Conservation (phyloP, 2,888 invertebrate genomes). For the Sipha maydis region DNA sequence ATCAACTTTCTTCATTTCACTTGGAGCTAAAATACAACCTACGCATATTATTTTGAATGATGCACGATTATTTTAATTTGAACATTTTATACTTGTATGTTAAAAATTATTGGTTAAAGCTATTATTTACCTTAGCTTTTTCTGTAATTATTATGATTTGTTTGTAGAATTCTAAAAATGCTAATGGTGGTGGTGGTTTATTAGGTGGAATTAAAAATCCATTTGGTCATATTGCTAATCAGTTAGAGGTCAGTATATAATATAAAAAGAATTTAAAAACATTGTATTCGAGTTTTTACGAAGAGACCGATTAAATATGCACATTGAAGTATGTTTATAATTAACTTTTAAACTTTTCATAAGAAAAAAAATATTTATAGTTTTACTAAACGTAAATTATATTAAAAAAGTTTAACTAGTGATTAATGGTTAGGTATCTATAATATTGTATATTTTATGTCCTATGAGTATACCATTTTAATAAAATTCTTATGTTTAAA, state of each 20-base stretch:
- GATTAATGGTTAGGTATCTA: too few relatives aligned
- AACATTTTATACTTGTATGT: neutral
- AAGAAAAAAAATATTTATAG: too few relatives aligned
- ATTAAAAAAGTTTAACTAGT: too few relatives aligned
- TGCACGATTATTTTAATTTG: constrained; percentile 26
- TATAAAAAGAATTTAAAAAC: neutral
- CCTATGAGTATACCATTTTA: too few relatives aligned
- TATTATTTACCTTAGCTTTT: constrained; percentile 8
- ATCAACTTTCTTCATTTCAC: neutral
- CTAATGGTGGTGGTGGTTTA: constrained; percentile 47
- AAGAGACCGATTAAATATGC: constrained; percentile 15
- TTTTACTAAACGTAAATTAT: too few relatives aligned
- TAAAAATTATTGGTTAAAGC: neutral
- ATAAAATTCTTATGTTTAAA: too few relatives aligned
- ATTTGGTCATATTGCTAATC: constrained; percentile 20
- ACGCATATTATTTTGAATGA: constrained; percentile 6
- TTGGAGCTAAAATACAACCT: constrained; percentile 1
- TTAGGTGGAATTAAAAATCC: constrained; percentile 33
- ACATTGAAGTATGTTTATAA: neutral
- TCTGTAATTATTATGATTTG: constrained; percentile 37
- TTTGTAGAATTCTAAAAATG: constrained; percentile 22
- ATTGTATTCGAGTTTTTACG: constrained; percentile 41
- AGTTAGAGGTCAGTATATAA: constrained; percentile 50
- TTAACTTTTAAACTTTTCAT: too few relatives aligned
- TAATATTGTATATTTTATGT: too few relatives aligned